Evolutionary conservation across 2,888 invertebrate genomes (phyloP), one percentile per base, ranked within the genome.

Genomic region (Euphydryas editha): DNA sequence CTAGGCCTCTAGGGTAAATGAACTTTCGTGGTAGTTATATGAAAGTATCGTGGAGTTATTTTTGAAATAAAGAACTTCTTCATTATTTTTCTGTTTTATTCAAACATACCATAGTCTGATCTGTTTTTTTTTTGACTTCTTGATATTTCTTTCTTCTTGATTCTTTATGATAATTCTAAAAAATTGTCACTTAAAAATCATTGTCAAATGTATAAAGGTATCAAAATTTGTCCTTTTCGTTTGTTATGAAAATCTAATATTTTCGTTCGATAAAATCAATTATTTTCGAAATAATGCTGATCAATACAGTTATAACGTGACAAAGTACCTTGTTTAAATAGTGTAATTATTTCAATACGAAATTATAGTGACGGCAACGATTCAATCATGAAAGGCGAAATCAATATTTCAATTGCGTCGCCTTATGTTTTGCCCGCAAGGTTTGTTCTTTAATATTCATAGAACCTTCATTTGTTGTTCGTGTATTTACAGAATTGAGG

Each of bases 361-460:
- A 86, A 83, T 84, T 81, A 71, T 71, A 74, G 79, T 81, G 78
- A 70, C 65, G 62, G 42, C 56, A n/a, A n/a, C n/a, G 46, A 17
- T 7, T 18, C 15, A 37, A 77, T 69, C 57, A 89, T 88, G 87
- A 86, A 65, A 67, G 83, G 81, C 18, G 75, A 82, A 46, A 85
- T 90, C 63, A 85, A 88, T 74, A 77, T 69, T 62, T 73, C 76
- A 42, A 77, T 90, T 49, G 76, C 76, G 57, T 86, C 90, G 13
- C 85, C 88, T 0, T 83, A 86, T 69, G 76, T 85, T 20, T 78
- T 89, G 37, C 71, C 86, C 47, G 85, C 81, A 56, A 82, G 84
- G 90, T 89, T 17, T 37, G 6, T 15, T 13, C 17, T 10, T 37
- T 59, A 20, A 15, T 13, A 15, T 37, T 37, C 13, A 24, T 30